Conservation (phyloP, 2,113 vertebrate species). For the Perognathus longimembris region DNA sequence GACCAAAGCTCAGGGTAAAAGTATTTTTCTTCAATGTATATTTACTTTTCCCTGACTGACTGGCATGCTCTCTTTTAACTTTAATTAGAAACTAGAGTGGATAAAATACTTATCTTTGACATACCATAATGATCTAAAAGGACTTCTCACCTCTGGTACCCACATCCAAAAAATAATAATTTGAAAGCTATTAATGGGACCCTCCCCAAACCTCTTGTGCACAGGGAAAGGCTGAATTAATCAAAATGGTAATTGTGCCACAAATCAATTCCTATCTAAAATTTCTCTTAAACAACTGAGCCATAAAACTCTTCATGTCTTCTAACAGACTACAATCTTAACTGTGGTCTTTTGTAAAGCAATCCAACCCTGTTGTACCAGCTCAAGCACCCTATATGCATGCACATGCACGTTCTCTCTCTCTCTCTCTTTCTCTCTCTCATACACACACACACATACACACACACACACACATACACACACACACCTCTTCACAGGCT, state of each 20-base stretch:
- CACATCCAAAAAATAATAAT: slow-evolving; percentile 50
- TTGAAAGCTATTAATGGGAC: slow-evolving; percentile 53
- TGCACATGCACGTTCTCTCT: not conserved
- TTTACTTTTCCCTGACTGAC: slow-evolving; percentile 3
- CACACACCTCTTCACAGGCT: not conserved
- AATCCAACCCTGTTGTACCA: not conserved
- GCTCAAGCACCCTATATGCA: fast-evolving
- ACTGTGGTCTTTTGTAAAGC: slow-evolving; percentile 27
- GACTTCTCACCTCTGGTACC: not conserved
- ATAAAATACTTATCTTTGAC: slow-evolving; percentile 65
- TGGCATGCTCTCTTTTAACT: slow-evolving; percentile 45
- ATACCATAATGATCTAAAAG: slow-evolving; percentile 34
- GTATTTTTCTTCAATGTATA: not conserved
- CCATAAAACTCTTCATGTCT: slow-evolving; percentile 13
- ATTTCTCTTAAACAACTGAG: not conserved
- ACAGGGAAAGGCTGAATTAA: slow-evolving; percentile 16
- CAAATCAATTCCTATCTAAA: slow-evolving; percentile 58
- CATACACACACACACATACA: too few species aligned
- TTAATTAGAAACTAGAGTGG: slow-evolving; percentile 76
- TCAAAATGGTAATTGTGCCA: slow-evolving; percentile 54
- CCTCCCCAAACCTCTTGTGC: not conserved
- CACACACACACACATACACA: not conserved
- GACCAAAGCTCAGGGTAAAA: slow-evolving; percentile 58
- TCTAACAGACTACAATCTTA: not conserved
- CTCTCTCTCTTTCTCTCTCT: too few species aligned